These are phyloP conservation scores for Tetrapedia diversipes DNA, from an alignment of 2,888 invertebrate genomes.

Conservation along the genomic window DNA sequence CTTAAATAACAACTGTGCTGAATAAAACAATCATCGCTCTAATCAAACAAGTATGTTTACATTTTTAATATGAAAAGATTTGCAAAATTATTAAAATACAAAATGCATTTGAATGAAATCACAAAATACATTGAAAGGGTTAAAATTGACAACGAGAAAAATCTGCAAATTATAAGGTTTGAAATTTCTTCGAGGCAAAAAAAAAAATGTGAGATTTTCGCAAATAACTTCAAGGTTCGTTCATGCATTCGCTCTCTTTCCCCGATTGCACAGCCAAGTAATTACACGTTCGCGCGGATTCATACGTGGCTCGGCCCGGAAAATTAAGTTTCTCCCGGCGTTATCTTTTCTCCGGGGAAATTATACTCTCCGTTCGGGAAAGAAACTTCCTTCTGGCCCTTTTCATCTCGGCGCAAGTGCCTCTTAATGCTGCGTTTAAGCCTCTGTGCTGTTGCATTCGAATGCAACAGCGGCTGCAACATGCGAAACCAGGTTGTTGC, in stretches of 20 bases:
- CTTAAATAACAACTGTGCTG: no score
- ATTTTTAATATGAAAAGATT: no score
- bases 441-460: not conserved
- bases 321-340: slow-evolving; percentile 38
- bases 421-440: slow-evolving; percentile 26
- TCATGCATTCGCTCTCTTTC: not conserved
- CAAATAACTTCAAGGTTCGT: not conserved
- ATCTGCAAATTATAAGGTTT: no score
- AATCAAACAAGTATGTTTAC: no score
- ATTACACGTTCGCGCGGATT: slow-evolving; percentile 40
- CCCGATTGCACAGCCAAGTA: slow-evolving; percentile 14
- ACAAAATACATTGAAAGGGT: no score
- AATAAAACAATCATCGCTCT: no score
- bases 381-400: slow-evolving; percentile 33
- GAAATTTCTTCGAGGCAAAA: no score
- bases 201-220: not conserved
- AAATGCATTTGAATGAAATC: no score
- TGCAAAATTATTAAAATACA: no score
- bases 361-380: slow-evolving; percentile 31
- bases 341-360: slow-evolving; percentile 57
- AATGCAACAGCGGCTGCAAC: slow-evolving; percentile 1
- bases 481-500: slow-evolving; percentile 13
- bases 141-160: no score
- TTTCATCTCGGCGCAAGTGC: slow-evolving; percentile 34
- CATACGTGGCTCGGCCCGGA: slow-evolving; percentile 19